A percentile compares a stretch with the other conserved stretches of the same genome.
phyloP scores from a whole-genome alignment of 2,797 vertebrate genomes.

The Alcedo quadribrachys region DNA sequence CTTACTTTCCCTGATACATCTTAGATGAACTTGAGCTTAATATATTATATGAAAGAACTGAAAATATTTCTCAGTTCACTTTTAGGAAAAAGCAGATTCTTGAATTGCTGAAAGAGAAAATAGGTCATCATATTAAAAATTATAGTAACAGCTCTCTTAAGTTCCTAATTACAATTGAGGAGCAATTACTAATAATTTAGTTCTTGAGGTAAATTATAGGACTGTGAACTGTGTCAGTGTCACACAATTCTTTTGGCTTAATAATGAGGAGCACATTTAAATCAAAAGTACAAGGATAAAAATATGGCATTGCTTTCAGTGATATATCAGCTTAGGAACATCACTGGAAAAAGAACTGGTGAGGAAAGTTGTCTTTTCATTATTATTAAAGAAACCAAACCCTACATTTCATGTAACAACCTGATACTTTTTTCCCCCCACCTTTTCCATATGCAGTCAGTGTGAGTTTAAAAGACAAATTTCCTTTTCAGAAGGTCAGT shows the following conservation, averaged over 20 bases:
- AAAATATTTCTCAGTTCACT: background rate
- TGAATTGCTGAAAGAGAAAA: background rate
- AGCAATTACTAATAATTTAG: slow-evolving; percentile 2
- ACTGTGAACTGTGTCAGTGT: background rate
- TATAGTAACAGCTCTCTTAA: background rate
- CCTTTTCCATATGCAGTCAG: background rate
- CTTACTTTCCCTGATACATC: background rate
- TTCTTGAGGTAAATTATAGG: slow-evolving; percentile 11
- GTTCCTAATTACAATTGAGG: background rate
- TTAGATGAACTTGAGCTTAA: background rate
- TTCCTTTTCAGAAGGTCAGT: background rate
- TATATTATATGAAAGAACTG: background rate
- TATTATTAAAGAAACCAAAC: background rate
- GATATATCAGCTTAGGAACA: background rate
- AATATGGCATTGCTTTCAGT: background rate
- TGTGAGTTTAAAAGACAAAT: background rate
- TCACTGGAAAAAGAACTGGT: background rate
- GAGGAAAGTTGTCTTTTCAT: background rate
- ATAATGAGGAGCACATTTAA: background rate
- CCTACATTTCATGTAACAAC: background rate
- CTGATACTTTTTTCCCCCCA: background rate
- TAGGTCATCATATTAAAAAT: background rate
- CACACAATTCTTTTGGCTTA: background rate
- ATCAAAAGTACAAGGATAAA: background rate
- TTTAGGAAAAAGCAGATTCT: background rate